Conservation (phyloP, 2,797 vertebrate species). For the Astyanax mexicanus region DNA sequence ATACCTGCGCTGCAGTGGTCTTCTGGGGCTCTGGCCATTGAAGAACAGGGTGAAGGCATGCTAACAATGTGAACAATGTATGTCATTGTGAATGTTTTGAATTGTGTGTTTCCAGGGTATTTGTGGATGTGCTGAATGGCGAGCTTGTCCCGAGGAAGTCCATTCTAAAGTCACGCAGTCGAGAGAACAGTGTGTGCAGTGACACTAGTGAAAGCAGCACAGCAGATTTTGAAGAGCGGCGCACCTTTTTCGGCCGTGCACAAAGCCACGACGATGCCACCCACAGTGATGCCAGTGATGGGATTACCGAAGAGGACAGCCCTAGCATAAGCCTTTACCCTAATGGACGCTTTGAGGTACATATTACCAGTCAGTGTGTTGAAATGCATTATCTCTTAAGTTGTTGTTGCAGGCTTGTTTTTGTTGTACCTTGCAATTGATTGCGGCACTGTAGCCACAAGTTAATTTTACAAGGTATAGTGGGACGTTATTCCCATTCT, state of each 20-base stretch:
- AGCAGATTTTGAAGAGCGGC: conserved; percentile 88
- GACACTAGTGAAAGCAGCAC: conserved; percentile 95
- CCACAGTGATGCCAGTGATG: conserved; percentile 86
- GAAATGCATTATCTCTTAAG: no score
- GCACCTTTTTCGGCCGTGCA: conserved; percentile 76
- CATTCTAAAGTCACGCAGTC: conserved; percentile 95
- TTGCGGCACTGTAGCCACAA: no score
- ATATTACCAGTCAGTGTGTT: not conserved
- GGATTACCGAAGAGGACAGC: conserved; percentile 85
- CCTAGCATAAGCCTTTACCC: conserved; percentile 69
- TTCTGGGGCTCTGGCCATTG: no score
- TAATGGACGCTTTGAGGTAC: conserved; percentile 83
- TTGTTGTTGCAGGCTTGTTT: no score
- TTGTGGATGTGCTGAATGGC: conserved; percentile 94
- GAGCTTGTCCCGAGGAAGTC: conserved; percentile 94
- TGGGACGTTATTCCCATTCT: no score
- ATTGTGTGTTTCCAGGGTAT: conserved; percentile 77
- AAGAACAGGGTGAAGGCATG: no score
- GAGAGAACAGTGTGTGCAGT: conserved; percentile 96
- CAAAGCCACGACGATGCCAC: conserved; percentile 86
- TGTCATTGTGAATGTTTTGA: not conserved
- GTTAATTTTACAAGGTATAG: no score
- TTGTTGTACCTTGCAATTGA: no score
- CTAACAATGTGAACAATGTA: no score
- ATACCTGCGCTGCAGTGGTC: no score